phyloP scores from a whole-genome alignment of 2,113 vertebrate species.

The Macroglossus sobrinus region DNA sequence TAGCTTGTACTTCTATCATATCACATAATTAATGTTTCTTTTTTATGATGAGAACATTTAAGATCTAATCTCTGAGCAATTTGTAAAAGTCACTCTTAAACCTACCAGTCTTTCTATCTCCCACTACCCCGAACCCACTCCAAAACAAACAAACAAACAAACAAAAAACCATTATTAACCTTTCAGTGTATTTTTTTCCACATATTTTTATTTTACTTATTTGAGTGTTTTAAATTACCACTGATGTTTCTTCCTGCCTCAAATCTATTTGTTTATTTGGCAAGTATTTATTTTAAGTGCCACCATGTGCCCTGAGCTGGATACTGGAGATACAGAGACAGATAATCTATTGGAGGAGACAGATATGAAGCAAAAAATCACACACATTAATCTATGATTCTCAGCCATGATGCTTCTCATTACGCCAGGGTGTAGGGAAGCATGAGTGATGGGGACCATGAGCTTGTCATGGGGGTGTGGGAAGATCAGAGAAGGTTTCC shows the following conservation, averaged over 20 bases:
- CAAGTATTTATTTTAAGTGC: not conserved
- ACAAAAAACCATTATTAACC: too few relatives aligned
- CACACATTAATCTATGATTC: not conserved
- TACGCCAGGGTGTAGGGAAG: not conserved
- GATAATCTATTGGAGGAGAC: not conserved
- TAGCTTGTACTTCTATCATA: not conserved
- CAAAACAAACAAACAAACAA: not conserved
- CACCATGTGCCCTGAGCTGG: not conserved
- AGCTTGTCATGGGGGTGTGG: not conserved
- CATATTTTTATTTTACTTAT: not conserved
- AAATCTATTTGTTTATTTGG: not conserved
- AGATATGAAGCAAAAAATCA: not conserved
- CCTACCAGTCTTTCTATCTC: not conserved
- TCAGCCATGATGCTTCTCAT: not conserved
- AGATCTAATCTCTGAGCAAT: not conserved
- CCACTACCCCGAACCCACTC: not conserved
- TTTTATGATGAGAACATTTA: not conserved
- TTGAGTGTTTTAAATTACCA: not conserved
- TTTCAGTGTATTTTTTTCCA: not conserved
- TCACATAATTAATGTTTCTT: not conserved
- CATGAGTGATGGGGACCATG: not conserved
- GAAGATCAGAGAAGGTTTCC: not conserved
- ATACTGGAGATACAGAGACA: not conserved
- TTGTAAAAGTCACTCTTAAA: not conserved
- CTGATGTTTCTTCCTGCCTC: not conserved